Base-by-base conservation (phyloP, 2,113 vertebrate species). In the Macrotus californicus region DNA sequence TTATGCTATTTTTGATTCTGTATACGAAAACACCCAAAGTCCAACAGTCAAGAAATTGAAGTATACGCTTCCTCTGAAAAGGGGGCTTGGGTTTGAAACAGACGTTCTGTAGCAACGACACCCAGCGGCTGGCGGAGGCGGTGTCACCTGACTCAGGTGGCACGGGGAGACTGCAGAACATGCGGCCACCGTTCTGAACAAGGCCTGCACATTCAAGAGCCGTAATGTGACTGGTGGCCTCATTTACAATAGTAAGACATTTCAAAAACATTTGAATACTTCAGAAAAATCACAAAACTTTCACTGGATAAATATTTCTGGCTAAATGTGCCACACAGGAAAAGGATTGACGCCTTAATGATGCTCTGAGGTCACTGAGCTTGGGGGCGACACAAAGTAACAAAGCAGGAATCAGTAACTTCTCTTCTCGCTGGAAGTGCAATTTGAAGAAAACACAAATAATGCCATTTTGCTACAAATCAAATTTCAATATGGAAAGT, bases 391-490 rank as follows among this genome's bases (percentile, higher is more conserved):
- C 22, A 88, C 4, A 64, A 83, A 84, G 86, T 89, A 87, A 87
- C 93, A 90, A 50, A 36, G 26, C 26, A 69, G 2, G 18, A 83
- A 9, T 41, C 1, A 21, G 8, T 26, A 84, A 46, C 8, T 87
- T 93, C 52, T 75, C 67, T 90, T 87, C 29, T 61, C 56, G 89
- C 11, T 72, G 29, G 3, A 10, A 89, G 75, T 91, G 69, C 31
- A 89, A 79, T 56, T 69, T 81, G 80, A 86, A 92, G 24, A 29
- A 73, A 82, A 86, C 77, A 13, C 16, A 86, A 84, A 72, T 72
- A 88, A 41, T 91, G 36, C 22, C 54, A 39, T 72, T 72, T 92
- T 90, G 15, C 41, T 87, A 82, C 59, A 94, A 82, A 75, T 84
- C 75, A 70, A 75, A 72, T 92, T 82, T 75, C 67, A 92, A 59